phyloP scores from a whole-genome alignment of 1,140 invertebrate species.

The Alviniconcha marisindica region DNA sequence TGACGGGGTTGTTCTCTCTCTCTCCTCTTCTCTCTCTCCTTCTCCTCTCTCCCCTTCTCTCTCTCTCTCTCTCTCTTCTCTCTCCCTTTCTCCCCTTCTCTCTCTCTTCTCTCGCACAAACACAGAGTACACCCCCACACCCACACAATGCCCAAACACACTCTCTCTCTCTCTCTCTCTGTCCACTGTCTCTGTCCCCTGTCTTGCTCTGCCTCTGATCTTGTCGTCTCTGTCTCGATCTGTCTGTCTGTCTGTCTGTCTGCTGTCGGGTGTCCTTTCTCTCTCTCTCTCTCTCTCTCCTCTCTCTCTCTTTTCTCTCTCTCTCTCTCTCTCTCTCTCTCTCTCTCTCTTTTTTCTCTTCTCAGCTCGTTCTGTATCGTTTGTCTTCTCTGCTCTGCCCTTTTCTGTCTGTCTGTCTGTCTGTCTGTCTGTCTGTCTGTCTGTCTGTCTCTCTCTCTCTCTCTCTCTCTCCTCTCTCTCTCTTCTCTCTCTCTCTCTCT shows the following conservation, averaged over 20 bases:
- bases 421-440: too few species aligned
- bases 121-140: too few species aligned
- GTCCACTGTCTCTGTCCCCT: too few species aligned
- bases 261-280: neutral
- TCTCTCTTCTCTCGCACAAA: neutral
- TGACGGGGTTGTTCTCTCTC: neutral
- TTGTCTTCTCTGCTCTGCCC: too few species aligned
- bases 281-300: neutral
- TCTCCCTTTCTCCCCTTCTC: neutral
- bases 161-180: too few species aligned
- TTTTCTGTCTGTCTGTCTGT: too few species aligned
- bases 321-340: neutral
- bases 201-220: too few species aligned
- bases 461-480: neutral
- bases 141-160: too few species aligned
- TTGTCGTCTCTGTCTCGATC: too few species aligned
- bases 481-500: neutral
- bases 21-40: neutral
- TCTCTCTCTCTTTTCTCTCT: neutral
- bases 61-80: neutral
- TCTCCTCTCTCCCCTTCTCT: conserved; percentile 1
- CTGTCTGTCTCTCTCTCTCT: neutral
- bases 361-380: too few species aligned
- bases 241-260: neutral
- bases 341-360: too few species aligned